Conservation (phyloP, 2,888 invertebrate species). For the Gerris lacustris region DNA sequence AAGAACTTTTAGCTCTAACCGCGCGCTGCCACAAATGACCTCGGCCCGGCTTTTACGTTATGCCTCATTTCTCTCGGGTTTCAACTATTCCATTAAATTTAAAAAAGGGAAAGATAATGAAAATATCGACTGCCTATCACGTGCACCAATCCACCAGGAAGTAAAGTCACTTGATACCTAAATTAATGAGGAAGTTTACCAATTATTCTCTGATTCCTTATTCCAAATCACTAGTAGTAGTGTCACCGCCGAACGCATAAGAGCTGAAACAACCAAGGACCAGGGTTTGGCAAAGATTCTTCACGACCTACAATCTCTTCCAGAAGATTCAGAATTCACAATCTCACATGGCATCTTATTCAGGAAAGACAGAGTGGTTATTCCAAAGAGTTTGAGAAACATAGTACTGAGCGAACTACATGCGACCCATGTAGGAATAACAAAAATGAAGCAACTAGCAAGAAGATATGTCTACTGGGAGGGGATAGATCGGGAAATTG, state of each 20-base stretch:
- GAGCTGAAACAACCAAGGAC: constrained; percentile 14
- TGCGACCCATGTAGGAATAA: constrained; percentile 30
- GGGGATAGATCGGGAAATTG: too few species aligned
- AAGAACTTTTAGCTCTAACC: constrained; percentile 20
- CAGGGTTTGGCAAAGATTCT: constrained; percentile 11
- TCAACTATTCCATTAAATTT: constrained; percentile 23
- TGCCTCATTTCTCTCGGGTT: constrained; percentile 21
- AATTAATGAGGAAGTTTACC: constrained; percentile 15
- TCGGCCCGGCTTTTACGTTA: constrained; percentile 17
- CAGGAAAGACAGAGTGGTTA: constrained; percentile 21
- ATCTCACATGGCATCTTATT: constrained; percentile 20
- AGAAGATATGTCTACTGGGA: too few species aligned
- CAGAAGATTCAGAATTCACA: constrained; percentile 16
- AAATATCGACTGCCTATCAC: constrained; percentile 23
- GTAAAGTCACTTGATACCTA: background rate
- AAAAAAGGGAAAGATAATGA: constrained; percentile 23
- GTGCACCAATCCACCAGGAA: constrained; percentile 7
- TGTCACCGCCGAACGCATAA: background rate
- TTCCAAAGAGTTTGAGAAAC: constrained; percentile 25
- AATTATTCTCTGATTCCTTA: constrained; percentile 9
- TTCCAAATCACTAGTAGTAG: constrained; percentile 11
- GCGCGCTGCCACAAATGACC: constrained; percentile 19
- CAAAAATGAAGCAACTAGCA: background rate
- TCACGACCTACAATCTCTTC: constrained; percentile 4
- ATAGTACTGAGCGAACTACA: constrained; percentile 30